A percentile compares a stretch with the other conserved stretches of the same genome.
These are phyloP conservation scores for Pterophyllum scalare DNA, from an alignment of 2,113 vertebrate species.

Conservation along the genomic window DNA sequence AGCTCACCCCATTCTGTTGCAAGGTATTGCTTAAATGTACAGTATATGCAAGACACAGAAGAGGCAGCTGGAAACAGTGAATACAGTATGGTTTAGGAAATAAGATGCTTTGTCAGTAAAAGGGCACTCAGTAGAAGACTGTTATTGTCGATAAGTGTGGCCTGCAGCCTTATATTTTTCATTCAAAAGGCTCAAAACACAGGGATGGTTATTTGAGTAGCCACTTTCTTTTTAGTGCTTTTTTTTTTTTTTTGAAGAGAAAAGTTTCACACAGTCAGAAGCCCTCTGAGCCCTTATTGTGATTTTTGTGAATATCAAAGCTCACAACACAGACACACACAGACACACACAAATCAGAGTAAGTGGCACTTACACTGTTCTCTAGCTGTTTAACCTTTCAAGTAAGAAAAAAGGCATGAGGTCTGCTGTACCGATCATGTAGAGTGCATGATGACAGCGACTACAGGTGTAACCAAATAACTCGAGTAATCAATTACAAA, in stretches of 20 bases:
- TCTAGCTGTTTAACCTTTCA: neutral
- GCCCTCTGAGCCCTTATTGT: accelerated
- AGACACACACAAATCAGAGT: accelerated
- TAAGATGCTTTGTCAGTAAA: neutral
- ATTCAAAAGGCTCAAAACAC: neutral
- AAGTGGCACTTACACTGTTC: neutral
- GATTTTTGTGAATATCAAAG: neutral
- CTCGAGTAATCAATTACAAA: neutral
- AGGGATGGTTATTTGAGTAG: neutral
- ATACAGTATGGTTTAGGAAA: no score
- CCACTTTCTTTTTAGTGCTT: neutral
- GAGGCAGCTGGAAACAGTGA: neutral
- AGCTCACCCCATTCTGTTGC: neutral
- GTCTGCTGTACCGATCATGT: neutral
- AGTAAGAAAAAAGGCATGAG: neutral
- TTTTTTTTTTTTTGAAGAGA: neutral
- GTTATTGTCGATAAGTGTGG: neutral
- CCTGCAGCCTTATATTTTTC: neutral
- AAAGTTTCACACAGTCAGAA: neutral
- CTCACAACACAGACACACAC: neutral
- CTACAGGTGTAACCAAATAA: neutral
- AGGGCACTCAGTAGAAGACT: neutral
- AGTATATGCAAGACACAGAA: neutral
- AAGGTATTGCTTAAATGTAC: neutral
- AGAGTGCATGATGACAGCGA: neutral